Evolutionary conservation across 2,113 vertebrate genomes (phyloP).

Genomic region (Gopherus evgoodei): DNA sequence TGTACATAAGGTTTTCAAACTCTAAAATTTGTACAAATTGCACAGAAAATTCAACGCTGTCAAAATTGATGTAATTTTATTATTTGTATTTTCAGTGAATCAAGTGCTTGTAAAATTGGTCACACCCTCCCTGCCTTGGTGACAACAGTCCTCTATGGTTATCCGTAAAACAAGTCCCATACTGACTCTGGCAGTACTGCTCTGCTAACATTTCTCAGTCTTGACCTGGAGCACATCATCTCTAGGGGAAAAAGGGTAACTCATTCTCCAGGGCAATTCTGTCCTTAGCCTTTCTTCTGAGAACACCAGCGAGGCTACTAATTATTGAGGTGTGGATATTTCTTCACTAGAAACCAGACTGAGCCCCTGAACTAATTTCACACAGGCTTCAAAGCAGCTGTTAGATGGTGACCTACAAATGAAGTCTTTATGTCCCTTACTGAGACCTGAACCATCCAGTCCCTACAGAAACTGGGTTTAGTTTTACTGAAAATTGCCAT

Average conservation of each 20-base stretch:
- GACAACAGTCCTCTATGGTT: not conserved
- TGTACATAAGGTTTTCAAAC: not conserved
- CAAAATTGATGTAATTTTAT: not conserved
- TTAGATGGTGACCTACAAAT: rapidly evolving
- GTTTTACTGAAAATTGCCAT: not conserved
- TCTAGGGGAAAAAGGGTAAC: not conserved
- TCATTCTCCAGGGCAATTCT: not conserved
- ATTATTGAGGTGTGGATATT: rapidly evolving
- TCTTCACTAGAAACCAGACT: not conserved
- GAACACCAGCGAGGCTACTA: not conserved
- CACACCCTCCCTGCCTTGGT: not conserved
- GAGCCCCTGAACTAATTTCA: not conserved
- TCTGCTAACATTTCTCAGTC: not conserved
- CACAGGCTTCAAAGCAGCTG: not conserved
- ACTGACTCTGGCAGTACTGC: not conserved
- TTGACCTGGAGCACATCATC: rapidly evolving
- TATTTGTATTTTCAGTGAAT: not conserved
- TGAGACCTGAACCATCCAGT: not conserved
- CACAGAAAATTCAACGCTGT: not conserved
- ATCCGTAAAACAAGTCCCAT: not conserved
- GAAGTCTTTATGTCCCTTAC: not conserved
- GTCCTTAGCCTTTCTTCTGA: not conserved
- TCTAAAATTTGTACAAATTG: not conserved
- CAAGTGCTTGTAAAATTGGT: not conserved
- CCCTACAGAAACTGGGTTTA: rapidly evolving